phyloP scores from a whole-genome alignment of 2,888 invertebrate genomes.

The Hyposoter dolosus region DNA sequence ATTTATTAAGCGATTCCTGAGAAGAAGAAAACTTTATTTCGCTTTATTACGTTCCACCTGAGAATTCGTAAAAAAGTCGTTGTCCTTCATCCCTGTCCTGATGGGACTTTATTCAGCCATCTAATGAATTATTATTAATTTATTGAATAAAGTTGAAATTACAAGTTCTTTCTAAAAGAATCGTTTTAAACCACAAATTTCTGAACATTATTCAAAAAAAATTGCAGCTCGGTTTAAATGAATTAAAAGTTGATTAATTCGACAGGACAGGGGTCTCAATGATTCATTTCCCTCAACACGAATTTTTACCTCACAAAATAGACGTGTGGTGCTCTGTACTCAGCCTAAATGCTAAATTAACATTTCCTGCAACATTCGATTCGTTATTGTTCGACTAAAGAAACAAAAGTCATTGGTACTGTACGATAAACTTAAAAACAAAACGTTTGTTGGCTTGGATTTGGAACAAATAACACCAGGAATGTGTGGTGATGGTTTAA shows the following conservation, averaged over 20 bases:
- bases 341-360: constrained; percentile 13
- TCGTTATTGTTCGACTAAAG: not conserved
- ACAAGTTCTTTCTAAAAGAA: no score
- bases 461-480: constrained; percentile 76
- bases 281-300: not conserved
- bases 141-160: no score
- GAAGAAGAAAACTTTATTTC: constrained; percentile 12
- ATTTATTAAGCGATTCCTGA: not conserved
- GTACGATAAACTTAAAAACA: constrained; percentile 28
- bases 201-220: no score
- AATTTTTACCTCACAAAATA: constrained; percentile 28
- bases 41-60: constrained; percentile 14
- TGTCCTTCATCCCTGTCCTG: constrained; percentile 1
- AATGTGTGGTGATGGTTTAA: constrained; percentile 83
- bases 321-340: constrained; percentile 40
- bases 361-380: constrained; percentile 17
- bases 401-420: not conserved
- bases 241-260: no score
- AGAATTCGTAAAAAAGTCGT: constrained; percentile 29
- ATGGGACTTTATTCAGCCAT: no score
- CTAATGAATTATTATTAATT: no score
- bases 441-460: constrained; percentile 74
- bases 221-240: no score
- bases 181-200: no score
- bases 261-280: no score